Percentiles rank a stretch among this genome's conserved stretches.
Conservation (phyloP, 1,140 invertebrate species). For the Zaprionus ghesquierei region DNA sequence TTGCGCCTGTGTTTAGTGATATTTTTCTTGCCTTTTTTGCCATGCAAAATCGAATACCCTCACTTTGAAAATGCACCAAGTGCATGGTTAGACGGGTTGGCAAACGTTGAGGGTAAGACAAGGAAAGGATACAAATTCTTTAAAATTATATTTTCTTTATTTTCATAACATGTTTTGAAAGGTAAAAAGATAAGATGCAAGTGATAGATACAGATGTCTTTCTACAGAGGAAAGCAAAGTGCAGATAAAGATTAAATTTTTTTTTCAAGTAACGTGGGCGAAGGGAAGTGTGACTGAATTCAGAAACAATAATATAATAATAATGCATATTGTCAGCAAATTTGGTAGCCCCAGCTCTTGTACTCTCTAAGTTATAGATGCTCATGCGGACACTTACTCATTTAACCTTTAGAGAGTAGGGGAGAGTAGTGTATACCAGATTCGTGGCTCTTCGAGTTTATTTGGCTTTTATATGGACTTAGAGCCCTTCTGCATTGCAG, state of each 20-base stretch:
- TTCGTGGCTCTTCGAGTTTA: constrained; percentile 12
- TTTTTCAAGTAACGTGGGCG: not conserved
- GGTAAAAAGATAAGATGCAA: not conserved
- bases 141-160: not conserved
- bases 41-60: constrained; percentile 46
- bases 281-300: not conserved
- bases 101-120: not conserved
- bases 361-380: not conserved
- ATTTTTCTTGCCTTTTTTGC: constrained; percentile 38
- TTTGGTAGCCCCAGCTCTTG: not conserved
- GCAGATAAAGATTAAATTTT: no score
- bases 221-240: not conserved
- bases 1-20: constrained; percentile 77
- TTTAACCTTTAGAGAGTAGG: no score
- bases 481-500: constrained; percentile 55
- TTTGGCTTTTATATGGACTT: constrained; percentile 45
- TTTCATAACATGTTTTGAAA: not conserved
- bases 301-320: not conserved
- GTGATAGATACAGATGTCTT: not conserved
- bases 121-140: not conserved
- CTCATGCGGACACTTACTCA: not conserved
- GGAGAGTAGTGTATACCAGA: constrained; percentile 39
- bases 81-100: not conserved
- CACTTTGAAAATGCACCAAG: not conserved
- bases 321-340: not conserved